A percentile compares a stretch with the other conserved stretches of the same genome.
These are phyloP conservation scores for Watsonalla cultraria DNA, from an alignment of 2,888 invertebrate genomes.

Conservation along the genomic window DNA sequence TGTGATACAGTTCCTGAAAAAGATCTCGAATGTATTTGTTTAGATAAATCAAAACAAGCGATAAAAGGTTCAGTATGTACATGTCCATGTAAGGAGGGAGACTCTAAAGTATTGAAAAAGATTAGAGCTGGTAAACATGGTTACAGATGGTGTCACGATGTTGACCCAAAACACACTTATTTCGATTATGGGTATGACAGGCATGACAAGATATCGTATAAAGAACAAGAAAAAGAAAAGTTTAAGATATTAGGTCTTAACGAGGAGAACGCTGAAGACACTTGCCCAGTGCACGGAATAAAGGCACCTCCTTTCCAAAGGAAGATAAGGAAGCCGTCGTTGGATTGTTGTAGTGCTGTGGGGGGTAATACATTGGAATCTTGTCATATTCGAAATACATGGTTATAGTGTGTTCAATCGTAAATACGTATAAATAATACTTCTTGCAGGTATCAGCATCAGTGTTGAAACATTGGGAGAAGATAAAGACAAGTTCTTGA, in stretches of 20 bases:
- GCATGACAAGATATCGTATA: slow-evolving; percentile 48
- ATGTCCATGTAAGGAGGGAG: slow-evolving; percentile 32
- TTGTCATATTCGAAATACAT: too few relatives aligned
- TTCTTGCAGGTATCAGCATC: slow-evolving; percentile 55
- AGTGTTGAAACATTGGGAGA: slow-evolving; percentile 67
- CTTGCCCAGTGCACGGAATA: slow-evolving; percentile 37
- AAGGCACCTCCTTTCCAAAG: slow-evolving; percentile 46
- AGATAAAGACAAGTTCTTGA: slow-evolving; percentile 73
- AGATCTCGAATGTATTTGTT: slow-evolving; percentile 44
- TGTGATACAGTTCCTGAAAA: slow-evolving; percentile 39
- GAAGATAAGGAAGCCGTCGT: slow-evolving; percentile 48
- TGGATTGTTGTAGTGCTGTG: slow-evolving; percentile 70
- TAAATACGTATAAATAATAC: background rate
- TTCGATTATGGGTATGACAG: slow-evolving; percentile 62
- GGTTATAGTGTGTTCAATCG: too few relatives aligned
- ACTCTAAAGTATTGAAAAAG: slow-evolving; percentile 44
- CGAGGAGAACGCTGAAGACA: slow-evolving; percentile 24
- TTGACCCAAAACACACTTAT: slow-evolving; percentile 62
- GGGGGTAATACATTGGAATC: slow-evolving; percentile 44
- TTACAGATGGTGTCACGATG: slow-evolving; percentile 64
- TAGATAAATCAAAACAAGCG: slow-evolving; percentile 27
- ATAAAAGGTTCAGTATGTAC: slow-evolving; percentile 32
- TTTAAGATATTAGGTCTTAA: slow-evolving; percentile 52
- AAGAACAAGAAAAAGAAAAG: slow-evolving; percentile 37
- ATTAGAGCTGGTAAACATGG: slow-evolving; percentile 57